Evolutionary conservation across 1,140 invertebrate genomes (phyloP), one percentile per base, ranked within the genome.

Genomic region (Pemphigus obesinymphae): DNA sequence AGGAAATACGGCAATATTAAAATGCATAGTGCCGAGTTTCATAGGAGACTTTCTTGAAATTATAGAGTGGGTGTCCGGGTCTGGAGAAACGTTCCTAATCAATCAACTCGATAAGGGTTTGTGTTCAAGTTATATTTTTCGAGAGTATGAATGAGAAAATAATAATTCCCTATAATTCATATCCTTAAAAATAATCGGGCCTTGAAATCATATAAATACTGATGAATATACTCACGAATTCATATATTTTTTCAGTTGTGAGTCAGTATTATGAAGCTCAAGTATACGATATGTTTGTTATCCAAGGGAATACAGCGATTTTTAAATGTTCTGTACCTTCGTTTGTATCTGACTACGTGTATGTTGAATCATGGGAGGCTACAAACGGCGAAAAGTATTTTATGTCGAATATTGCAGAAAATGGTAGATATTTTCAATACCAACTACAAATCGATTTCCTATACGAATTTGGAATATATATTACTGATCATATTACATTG

Each of bases 271-370:
- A 95, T 88, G 93, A 95, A 87, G 92, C 94, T 73, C 93, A 95
- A 88, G 93, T 96, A 66, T 95, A 95, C 87, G 94, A 96, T 87
- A 93, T 95, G 75, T 97, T 95, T 87, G 94, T 95, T 29, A 96
- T 96, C 86, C 92, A 92, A 85, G 94, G 94, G 61, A 96, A 96
- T 87, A 91, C 92, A 63, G 95, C 95, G 34, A 93, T 97, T 84
- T 95, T 97, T 87, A 95, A 95, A 87, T 97, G 95, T 88, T 93
- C 95, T 86, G 93, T 96, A 83, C 94, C 94, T n/a, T 94, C 93
- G 26, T 95, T 95, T 88, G 93, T 96, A 73, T 85, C 84, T 11
- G 94, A 96, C 88, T 93, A 95, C 87, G 91, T 96, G 83, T 91
- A 93, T 84, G 91, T 96, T 82, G 89, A 91, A 76, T 92, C 93